Conservation (phyloP, 2,888 invertebrate species). For the Halictus quadricinctus region DNA sequence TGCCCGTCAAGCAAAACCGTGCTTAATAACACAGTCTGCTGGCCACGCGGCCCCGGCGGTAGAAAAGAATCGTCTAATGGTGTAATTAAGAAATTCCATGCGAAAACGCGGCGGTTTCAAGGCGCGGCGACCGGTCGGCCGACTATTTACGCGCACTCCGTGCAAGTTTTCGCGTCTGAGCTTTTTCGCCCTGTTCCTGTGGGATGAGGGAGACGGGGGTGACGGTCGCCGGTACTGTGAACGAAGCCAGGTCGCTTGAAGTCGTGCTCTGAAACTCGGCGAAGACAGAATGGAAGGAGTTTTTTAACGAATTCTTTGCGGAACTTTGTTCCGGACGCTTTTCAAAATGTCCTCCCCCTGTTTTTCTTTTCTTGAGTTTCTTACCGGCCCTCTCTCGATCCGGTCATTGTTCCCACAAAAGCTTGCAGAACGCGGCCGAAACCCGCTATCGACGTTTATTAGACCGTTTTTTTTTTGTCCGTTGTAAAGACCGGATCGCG, state of each 20-base stretch:
- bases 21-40: conserved; percentile 50
- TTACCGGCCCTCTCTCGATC: not conserved
- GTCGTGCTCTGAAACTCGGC: conserved; percentile 28
- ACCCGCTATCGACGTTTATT: not conserved
- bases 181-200: conserved; percentile 27
- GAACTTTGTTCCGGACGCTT: not conserved
- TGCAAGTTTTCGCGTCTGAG: conserved; percentile 56
- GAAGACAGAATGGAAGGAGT: not conserved
- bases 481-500: not conserved
- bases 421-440: not conserved
- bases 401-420: not conserved
- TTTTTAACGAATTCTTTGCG: not conserved
- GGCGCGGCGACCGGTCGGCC: conserved; percentile 1
- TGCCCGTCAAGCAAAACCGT: conserved; percentile 33
- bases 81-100: conserved; percentile 62
- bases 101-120: conserved; percentile 33
- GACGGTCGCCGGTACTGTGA: conserved; percentile 31
- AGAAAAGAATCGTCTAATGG: conserved; percentile 61
- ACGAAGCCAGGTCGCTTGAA: conserved; percentile 47
- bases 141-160: conserved; percentile 41
- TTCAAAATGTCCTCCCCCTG: not conserved
- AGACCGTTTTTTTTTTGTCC: not conserved
- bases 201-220: not conserved
- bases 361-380: not conserved
- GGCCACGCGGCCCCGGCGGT: not conserved